Evolutionary conservation across 2,797 vertebrate genomes (phyloP).

Genomic region (Stomatorhinus walkeri): DNA sequence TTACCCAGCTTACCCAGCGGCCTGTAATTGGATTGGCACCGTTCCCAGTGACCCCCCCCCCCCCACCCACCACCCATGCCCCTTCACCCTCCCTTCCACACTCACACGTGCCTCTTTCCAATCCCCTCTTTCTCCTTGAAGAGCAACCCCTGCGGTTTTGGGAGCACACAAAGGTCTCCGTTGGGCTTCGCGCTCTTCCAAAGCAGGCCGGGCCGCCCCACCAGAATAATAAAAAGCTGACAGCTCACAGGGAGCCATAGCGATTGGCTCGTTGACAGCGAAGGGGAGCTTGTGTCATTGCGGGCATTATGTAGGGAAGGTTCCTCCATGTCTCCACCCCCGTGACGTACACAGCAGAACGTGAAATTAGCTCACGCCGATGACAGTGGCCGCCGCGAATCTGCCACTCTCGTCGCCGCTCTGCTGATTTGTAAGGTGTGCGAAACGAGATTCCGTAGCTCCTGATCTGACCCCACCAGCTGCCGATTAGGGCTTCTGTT

Average conservation of each 20-base stretch:
- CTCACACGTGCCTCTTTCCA: neutral
- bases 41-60: neutral
- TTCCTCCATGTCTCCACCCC: neutral
- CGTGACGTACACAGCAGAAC: neutral
- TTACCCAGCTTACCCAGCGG: neutral
- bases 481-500: neutral
- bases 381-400: neutral
- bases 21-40: neutral
- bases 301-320: neutral
- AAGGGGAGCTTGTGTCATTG: neutral
- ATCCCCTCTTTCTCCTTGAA: neutral
- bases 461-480: neutral
- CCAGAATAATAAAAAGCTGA: neutral
- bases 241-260: neutral
- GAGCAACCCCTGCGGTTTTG: neutral
- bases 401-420: neutral
- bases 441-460: neutral
- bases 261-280: neutral
- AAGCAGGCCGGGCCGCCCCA: neutral
- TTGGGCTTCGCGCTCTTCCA: neutral
- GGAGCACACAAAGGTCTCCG: neutral
- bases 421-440: neutral
- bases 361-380: neutral
- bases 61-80: neutral
- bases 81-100: neutral